phyloP scores from a whole-genome alignment of 1,140 invertebrate genomes.

The Drosophila orena region DNA sequence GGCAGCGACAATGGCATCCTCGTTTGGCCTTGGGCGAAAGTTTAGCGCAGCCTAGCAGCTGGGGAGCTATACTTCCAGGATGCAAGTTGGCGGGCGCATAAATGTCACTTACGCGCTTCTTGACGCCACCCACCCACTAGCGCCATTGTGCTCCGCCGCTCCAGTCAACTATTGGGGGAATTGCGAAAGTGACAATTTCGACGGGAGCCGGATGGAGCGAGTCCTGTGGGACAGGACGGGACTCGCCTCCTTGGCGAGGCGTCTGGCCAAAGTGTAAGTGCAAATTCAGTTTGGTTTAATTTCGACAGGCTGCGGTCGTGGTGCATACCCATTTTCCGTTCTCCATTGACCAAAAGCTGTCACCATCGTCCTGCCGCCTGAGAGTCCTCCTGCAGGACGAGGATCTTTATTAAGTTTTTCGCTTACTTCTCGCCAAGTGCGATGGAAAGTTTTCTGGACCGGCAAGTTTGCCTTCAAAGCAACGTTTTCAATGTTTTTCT shows the following conservation, averaged over 20 bases:
- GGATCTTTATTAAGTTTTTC: constrained; percentile 82
- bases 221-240: constrained; percentile 3
- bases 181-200: constrained; percentile 82
- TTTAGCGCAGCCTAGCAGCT: constrained; percentile 21
- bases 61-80: constrained; percentile 17
- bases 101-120: constrained; percentile 82
- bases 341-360: constrained; percentile 71
- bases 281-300: constrained; percentile 83
- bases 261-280: constrained; percentile 66
- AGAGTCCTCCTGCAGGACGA: constrained; percentile 44
- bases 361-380: constrained; percentile 25
- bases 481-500: constrained; percentile 77
- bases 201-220: constrained; percentile 37
- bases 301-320: constrained; percentile 77
- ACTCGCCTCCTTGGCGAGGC: neutral
- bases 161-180: constrained; percentile 62
- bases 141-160: constrained; percentile 35
- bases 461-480: constrained; percentile 73
- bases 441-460: constrained; percentile 67
- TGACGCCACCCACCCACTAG: constrained; percentile 33
- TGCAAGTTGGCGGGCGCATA: constrained; percentile 71
- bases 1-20: constrained; percentile 19
- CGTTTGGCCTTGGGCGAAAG: constrained; percentile 47
- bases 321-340: constrained; percentile 20
- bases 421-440: constrained; percentile 80